Base-by-base conservation (phyloP, 1,140 invertebrate species). In the Heliconius hermathena region DNA sequence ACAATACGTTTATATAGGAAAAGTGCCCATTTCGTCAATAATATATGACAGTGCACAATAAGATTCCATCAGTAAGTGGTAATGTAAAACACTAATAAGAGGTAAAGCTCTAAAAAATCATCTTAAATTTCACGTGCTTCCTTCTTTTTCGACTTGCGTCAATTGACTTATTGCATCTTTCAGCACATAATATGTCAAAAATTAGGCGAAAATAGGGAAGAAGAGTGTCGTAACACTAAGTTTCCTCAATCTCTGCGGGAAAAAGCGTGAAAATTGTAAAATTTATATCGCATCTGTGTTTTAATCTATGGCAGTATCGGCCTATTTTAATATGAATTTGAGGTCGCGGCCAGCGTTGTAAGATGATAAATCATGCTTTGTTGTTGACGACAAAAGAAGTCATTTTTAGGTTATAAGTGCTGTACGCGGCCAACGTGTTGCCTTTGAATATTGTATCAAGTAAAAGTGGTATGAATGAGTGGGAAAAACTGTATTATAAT, bases 321-420 rank as follows among this genome's bases (percentile, higher is more conserved):
- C 81, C 81, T 82, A 82, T 84, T 85, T 84, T 84, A 86, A 80
- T 86, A 86, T 80, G 81, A 82, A 77, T 81, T 86, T 80, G 82
- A 86, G 84, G 85, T 83, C 77, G 73, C 71, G 73, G 79, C 41
- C 49, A 36, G 54, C 77, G 78, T 41, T 84, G 85, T 74, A 78
- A 71, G 85, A 85, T 89, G 83, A 90, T 90, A 91, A 91, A 91
- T 91, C 90, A 91, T 90, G 87, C 85, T 88, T 91, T 91, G 88
- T 91, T 89, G 85, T 81, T 76, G 83, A 79, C 82, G 73, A 91
- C 90, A 91, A 91, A 89, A 91, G 89, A 91, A 91, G 89, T 89
- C 89, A 90, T 89, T 90, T 90, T 90, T 87, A 84, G 83, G 77
- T 81, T 85, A 83, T 87, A 90, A 91, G 89, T 89, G 82, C 81